These are phyloP conservation scores for Ammodytes marinus DNA, from an alignment of 2,113 vertebrate species.

Conservation along the genomic window DNA sequence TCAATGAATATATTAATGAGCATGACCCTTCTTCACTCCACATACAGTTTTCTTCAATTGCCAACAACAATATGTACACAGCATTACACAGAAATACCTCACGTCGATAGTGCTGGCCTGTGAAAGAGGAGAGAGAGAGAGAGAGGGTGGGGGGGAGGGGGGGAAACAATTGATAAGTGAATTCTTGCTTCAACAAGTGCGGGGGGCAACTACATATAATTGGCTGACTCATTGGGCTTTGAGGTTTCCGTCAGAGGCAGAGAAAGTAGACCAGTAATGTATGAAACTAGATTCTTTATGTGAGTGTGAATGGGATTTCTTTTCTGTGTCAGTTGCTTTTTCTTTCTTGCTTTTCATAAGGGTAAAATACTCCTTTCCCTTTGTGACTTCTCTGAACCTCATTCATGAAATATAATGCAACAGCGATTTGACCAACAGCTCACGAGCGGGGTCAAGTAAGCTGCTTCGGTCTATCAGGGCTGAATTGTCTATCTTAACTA, in stretches of 20 bases:
- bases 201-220: background rate
- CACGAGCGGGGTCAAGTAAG: background rate
- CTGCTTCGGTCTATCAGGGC: conserved; percentile 62
- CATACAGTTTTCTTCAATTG: conserved; percentile 52
- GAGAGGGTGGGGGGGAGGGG: background rate
- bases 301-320: background rate
- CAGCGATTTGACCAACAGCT: background rate
- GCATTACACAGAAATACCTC: conserved; percentile 56
- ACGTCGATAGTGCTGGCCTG: conserved; percentile 34
- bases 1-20: conserved; percentile 72
- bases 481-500: conserved; percentile 6
- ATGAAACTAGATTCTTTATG: conserved; percentile 4
- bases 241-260: conserved; percentile 9
- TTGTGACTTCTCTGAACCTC: background rate
- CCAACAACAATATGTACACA: conserved; percentile 67
- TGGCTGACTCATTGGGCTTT: background rate
- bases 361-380: conserved; percentile 3
- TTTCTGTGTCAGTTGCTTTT: background rate
- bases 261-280: background rate
- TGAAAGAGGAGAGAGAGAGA: background rate
- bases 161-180: conserved; percentile 9
- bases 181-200: conserved; percentile 7
- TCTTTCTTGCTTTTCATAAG: too few species aligned
- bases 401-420: background rate
- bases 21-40: conserved; percentile 25